These are phyloP conservation scores for Sarcophaga subvicina DNA, from an alignment of 2,888 invertebrate species.

Conservation along the genomic window DNA sequence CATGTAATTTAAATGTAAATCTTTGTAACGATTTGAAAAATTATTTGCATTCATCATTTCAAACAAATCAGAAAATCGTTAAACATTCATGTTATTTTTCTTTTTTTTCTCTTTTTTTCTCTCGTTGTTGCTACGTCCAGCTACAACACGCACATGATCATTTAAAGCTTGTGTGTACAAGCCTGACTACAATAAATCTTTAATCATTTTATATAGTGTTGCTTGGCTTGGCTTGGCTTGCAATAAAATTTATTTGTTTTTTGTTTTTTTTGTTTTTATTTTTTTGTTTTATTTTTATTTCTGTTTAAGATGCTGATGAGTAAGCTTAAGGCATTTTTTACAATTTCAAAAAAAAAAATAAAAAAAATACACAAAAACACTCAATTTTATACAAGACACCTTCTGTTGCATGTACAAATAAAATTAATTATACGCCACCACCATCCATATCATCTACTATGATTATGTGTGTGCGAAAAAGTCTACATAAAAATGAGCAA, in stretches of 20 bases:
- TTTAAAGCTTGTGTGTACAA: conserved; percentile 28
- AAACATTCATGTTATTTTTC: conserved; percentile 53
- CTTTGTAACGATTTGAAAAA: conserved; percentile 63
- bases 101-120: too few species aligned
- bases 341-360: conserved; percentile 6
- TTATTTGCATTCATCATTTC: conserved; percentile 63
- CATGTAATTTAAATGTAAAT: conserved; percentile 68
- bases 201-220: conserved; percentile 36
- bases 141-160: conserved; percentile 51
- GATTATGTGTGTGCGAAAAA: conserved; percentile 23
- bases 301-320: conserved; percentile 60
- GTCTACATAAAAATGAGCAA: conserved; percentile 65
- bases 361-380: conserved; percentile 2
- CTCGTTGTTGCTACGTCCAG: background rate
- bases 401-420: conserved; percentile 76
- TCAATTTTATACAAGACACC: conserved; percentile 56
- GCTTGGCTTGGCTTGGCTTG: background rate
- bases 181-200: conserved; percentile 40
- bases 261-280: background rate
- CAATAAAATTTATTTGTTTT: background rate
- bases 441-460: conserved; percentile 18
- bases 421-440: conserved; percentile 78
- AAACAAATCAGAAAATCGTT: conserved; percentile 67
- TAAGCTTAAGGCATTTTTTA: conserved; percentile 46
- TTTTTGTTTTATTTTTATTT: conserved; percentile 2